Evolutionary conservation across 2,113 vertebrate species (phyloP).

Genomic region (Grammomys dolichurus): DNA sequence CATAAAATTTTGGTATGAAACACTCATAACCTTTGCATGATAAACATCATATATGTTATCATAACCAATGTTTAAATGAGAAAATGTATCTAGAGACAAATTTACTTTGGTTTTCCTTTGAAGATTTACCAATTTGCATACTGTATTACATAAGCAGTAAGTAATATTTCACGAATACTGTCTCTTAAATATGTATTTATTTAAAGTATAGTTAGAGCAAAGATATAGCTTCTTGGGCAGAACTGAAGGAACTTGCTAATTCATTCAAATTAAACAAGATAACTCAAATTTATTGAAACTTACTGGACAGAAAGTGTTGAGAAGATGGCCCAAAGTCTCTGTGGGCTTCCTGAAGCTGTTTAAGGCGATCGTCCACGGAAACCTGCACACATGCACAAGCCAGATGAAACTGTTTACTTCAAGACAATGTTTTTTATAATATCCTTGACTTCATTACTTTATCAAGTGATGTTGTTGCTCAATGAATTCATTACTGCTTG

Average conservation of each 20-base stretch:
- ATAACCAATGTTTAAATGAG: not conserved
- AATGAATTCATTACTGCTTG: not conserved
- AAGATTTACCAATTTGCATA: not conserved
- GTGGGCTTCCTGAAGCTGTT: conserved; percentile 95
- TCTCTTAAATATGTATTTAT: not conserved
- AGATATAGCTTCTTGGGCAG: not conserved
- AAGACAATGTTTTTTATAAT: conserved; percentile 27
- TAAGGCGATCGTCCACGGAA: conserved; percentile 95
- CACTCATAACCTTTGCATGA: not conserved
- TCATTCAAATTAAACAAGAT: not conserved
- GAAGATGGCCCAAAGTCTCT: conserved; percentile 96
- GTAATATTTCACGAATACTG: not conserved
- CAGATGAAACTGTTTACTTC: conserved; percentile 32
- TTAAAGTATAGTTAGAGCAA: not conserved
- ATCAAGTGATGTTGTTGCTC: not conserved
- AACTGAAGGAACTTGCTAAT: not conserved
- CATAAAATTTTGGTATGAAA: conserved; percentile 43
- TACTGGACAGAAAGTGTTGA: conserved; percentile 98
- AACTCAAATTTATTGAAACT: conserved; percentile 82
- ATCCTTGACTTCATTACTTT: not conserved
- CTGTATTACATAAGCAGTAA: conserved; percentile 19
- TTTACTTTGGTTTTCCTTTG: not conserved
- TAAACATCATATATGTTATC: not conserved
- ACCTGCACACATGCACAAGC: conserved; percentile 86
- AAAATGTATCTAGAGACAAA: not conserved